Evolutionary conservation across 2,888 invertebrate genomes (phyloP).

Genomic region (Platycheirus rosarum): DNA sequence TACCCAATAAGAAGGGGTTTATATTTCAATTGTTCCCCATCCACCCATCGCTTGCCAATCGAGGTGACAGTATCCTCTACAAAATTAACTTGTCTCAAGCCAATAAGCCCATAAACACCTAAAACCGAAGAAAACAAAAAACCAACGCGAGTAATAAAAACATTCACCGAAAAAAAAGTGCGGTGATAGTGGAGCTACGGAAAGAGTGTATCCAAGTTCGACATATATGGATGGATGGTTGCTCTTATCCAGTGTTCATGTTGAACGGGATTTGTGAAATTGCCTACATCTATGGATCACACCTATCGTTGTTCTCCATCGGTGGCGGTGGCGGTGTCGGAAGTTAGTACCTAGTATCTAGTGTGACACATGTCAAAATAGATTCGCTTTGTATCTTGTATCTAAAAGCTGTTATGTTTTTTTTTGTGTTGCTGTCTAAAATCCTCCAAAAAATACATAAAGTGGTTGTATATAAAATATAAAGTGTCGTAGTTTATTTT

Average conservation of each 20-base stretch:
- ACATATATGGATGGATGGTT: constrained; percentile 48
- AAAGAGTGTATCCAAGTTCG: constrained; percentile 2
- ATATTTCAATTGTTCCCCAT: constrained; percentile 1
- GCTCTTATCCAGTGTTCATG: constrained; percentile 78
- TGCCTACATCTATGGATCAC: constrained; percentile 81
- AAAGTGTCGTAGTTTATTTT: constrained; percentile 37
- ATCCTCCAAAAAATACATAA: constrained; percentile 34
- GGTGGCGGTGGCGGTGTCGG: constrained; percentile 79
- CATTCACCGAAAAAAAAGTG: constrained; percentile 23
- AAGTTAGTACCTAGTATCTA: constrained; percentile 78
- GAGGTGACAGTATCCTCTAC: constrained; percentile 25
- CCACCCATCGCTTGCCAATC: constrained; percentile 18
- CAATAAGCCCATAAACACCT: constrained; percentile 31
- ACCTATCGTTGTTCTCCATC: constrained; percentile 80
- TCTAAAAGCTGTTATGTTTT: constrained; percentile 49
- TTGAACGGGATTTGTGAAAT: constrained; percentile 82
- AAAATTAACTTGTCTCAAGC: constrained; percentile 43
- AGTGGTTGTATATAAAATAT: constrained; percentile 4
- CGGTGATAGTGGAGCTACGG: constrained; percentile 3
- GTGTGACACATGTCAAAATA: constrained; percentile 55
- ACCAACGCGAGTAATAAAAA: constrained; percentile 1
- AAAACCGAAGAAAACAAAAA: constrained; percentile 4
- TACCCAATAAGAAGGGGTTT: constrained; percentile 10
- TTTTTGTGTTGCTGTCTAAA: constrained; percentile 24
- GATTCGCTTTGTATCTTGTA: constrained; percentile 43